Conservation (phyloP, 2,797 vertebrate species). For the Sardinella longiceps region DNA sequence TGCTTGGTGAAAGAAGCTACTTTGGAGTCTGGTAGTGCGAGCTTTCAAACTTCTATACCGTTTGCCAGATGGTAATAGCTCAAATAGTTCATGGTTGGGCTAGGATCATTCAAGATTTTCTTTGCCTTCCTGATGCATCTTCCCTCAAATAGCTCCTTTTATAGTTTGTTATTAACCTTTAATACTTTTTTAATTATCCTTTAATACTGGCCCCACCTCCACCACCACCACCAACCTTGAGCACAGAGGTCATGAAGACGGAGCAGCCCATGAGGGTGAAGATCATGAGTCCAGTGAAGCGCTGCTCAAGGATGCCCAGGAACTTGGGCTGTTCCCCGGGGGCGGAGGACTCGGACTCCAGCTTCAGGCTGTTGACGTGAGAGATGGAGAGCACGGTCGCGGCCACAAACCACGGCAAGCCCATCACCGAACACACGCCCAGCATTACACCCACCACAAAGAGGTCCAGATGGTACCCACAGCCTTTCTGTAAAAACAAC, state of each 20-base stretch:
- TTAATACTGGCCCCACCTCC: no score
- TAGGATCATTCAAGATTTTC: no score
- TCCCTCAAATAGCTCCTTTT: no score
- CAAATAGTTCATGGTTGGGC: no score
- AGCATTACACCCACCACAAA: conserved; percentile 97
- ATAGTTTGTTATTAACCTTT: no score
- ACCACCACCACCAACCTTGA: conserved; percentile 88
- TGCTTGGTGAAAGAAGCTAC: no score
- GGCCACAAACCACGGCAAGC: conserved; percentile 97
- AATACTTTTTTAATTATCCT: no score
- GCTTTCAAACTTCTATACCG: no score
- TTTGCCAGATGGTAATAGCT: no score
- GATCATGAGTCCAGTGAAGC: conserved; percentile 98
- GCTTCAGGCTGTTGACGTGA: conserved; percentile 96
- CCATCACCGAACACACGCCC: conserved; percentile 97
- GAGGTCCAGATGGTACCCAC: conserved; percentile 96
- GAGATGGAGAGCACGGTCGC: conserved; percentile 98
- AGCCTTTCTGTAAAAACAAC: conserved; percentile 86
- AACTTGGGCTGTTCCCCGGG: conserved; percentile 99
- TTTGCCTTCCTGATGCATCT: no score
- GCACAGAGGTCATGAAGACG: conserved; percentile 95
- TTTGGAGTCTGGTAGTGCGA: no score
- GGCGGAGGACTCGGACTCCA: conserved; percentile 97
- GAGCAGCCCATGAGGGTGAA: conserved; percentile 98
- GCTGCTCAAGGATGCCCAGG: conserved; percentile 95